Conservation (phyloP, 2,113 vertebrate genomes). For the Eolophus roseicapilla region DNA sequence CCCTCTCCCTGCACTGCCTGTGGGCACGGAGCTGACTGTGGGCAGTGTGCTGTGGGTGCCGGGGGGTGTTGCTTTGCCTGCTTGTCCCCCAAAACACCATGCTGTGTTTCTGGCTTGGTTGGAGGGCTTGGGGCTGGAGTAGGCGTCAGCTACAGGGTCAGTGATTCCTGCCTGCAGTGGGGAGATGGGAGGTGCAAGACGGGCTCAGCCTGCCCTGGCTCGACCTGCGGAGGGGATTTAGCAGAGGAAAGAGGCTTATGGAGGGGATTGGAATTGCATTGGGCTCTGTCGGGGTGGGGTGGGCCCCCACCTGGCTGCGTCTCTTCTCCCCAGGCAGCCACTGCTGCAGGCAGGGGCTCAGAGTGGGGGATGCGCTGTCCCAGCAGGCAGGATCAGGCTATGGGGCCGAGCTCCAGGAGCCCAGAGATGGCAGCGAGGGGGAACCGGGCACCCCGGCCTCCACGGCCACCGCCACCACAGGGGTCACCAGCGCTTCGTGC, state of each 20-base stretch:
- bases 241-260: slow-evolving; percentile 41
- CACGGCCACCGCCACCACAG: background rate
- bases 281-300: background rate
- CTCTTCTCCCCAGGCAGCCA: background rate
- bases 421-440: background rate
- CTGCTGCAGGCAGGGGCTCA: background rate
- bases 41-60: background rate
- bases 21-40: rapidly evolving
- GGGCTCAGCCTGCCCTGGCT: background rate
- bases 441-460: background rate
- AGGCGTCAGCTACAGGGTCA: background rate
- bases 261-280: background rate
- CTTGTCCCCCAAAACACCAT: background rate
- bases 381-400: background rate
- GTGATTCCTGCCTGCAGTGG: rapidly evolving
- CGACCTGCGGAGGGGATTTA: background rate
- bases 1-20: background rate
- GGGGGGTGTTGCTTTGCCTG: background rate
- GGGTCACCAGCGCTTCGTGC: background rate
- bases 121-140: background rate
- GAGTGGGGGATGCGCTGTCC: background rate
- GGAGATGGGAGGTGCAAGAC: background rate
- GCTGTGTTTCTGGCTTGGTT: background rate
- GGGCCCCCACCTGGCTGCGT: rapidly evolving
- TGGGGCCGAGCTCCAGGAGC: background rate